A percentile compares a stretch with the other conserved stretches of the same genome.
Conservation (phyloP, 2,113 vertebrate species). For the Fregata magnificens region DNA sequence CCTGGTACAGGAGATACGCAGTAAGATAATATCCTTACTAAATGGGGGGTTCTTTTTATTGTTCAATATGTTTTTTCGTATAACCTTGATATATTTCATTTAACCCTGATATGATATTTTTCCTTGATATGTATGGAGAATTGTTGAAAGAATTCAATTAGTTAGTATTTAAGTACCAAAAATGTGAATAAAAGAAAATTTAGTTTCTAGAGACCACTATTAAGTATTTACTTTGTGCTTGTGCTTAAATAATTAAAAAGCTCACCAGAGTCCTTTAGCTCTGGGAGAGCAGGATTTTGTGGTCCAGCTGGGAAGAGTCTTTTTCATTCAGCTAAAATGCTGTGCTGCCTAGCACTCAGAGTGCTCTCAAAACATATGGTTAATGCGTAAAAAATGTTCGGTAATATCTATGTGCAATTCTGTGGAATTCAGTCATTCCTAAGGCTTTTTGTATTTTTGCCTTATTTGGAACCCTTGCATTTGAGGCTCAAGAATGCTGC, state of each 20-base stretch:
- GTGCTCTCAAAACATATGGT: not conserved
- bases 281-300: not conserved
- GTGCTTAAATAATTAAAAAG: not conserved
- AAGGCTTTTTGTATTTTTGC: not conserved
- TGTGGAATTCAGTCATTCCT: constrained; percentile 1
- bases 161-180: not conserved
- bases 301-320: not conserved
- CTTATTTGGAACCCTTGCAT: constrained; percentile 42
- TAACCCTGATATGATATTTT: not conserved
- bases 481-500: not conserved
- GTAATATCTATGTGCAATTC: not conserved
- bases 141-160: not conserved
- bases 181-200: not conserved
- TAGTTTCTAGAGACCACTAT: not conserved
- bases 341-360: not conserved
- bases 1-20: constrained; percentile 90
- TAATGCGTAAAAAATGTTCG: not conserved
- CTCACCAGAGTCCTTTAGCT: not conserved
- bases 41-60: not conserved
- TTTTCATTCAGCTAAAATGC: not conserved
- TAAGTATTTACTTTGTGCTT: not conserved
- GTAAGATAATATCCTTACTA: constrained; percentile 73
- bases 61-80: not conserved
- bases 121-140: not conserved
- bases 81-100: not conserved